Base-by-base conservation (phyloP, 1,140 invertebrate genomes). In the Stegodyphus mimosarum region DNA sequence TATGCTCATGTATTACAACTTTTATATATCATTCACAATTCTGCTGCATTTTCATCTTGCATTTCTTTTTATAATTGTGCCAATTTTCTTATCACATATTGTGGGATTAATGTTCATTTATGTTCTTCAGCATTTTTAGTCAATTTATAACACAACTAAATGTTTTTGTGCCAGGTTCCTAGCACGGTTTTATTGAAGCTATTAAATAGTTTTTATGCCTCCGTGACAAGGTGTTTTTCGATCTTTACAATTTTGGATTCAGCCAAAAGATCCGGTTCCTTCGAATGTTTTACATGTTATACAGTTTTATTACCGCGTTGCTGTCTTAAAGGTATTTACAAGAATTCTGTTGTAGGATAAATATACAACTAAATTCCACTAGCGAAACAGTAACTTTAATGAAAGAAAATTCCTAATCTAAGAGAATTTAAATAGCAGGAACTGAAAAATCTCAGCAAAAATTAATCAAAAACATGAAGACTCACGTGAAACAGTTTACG, bases 161-260 rank as follows among this genome's bases (percentile, higher is more conserved):
- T 84, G 81, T 75, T 67, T 60, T 67, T 75, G 53, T 64, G 64
- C 64, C 63, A 49, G 81, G 81, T 76, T 84, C 81, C 81, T 84
- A 84, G 33, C 71, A 71, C 81, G 53, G 63, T 75, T 15, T 51
- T 33, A 75, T 70, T 55, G 72, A 75, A 75, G 73, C 63, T 75
- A 18, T 74, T 75, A 67, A 66, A 17, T 55, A 51, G 69, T 15
- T 83, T 83, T 83, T 11, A 15, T 69, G 63, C 63, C 70, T 70
- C 17, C 78, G 53, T 75, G 48, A 71, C 33, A 33, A 18, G 52
- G 63, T 73, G 80, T 74, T 74, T 49, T 15, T 52, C 60, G 72
- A 71, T 73, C 18, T 52, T 49, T 49, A 67, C 49, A 53, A 52
- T 75, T 48, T 76, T 74, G 55, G 60, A 81, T 60, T 74, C 18